These are phyloP conservation scores for Suricata suricatta DNA, from an alignment of 2,113 vertebrate genomes.

Conservation along the genomic window DNA sequence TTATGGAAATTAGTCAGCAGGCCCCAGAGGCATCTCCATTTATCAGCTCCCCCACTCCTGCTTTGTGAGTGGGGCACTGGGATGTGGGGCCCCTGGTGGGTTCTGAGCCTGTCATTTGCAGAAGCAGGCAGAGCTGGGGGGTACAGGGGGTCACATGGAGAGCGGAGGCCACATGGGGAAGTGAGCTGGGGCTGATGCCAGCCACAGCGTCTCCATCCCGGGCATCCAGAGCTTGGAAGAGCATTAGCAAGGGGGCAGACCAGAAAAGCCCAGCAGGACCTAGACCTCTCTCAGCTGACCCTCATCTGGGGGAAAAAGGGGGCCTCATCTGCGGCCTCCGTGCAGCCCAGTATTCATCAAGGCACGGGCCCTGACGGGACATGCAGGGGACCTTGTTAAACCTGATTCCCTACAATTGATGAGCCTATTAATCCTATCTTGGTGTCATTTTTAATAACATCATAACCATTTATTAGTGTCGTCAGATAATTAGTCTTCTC, in stretches of 20 bases:
- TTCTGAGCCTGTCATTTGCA: neutral
- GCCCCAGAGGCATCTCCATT: constrained; percentile 40
- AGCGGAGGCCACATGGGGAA: accelerated
- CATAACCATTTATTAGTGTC: constrained; percentile 87
- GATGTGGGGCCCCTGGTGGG: neutral
- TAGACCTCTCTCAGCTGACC: neutral
- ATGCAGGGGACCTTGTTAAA: constrained; percentile 88
- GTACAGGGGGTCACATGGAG: accelerated
- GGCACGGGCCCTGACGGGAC: constrained; percentile 82
- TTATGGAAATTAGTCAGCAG: constrained; percentile 73
- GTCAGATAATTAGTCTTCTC: constrained; percentile 87
- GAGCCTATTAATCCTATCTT: constrained; percentile 88
- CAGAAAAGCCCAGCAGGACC: neutral
- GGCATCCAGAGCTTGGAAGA: neutral
- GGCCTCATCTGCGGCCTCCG: neutral
- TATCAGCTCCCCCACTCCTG: neutral
- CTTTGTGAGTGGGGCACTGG: neutral
- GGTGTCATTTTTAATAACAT: constrained; percentile 88
- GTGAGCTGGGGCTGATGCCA: neutral
- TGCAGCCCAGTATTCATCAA: constrained; percentile 9
- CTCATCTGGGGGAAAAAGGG: neutral
- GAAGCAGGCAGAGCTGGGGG: neutral
- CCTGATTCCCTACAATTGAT: constrained; percentile 87
- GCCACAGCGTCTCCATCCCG: neutral
- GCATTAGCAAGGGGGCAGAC: neutral